phyloP scores from a whole-genome alignment of 2,113 vertebrate species.

The Antechinus stuartii region DNA sequence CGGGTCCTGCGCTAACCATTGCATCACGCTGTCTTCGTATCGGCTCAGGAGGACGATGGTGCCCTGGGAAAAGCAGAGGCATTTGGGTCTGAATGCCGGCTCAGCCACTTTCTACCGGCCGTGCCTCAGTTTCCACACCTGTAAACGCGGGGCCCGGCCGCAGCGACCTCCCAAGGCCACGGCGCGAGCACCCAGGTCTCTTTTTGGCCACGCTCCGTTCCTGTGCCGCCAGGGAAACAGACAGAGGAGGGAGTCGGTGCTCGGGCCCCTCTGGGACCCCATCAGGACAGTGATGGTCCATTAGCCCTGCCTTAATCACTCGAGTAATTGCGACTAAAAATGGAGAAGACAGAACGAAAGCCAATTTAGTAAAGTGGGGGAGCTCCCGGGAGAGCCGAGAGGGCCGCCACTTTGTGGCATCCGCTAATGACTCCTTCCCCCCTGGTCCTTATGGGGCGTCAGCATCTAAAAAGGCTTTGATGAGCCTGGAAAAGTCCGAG shows the following conservation, averaged over 20 bases:
- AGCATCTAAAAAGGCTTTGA: neutral
- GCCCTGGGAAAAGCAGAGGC: rapidly evolving
- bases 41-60: neutral
- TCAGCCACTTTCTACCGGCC: neutral
- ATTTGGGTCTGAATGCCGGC: neutral
- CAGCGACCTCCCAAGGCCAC: neutral
- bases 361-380: neutral
- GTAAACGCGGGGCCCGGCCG: neutral
- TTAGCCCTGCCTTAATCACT: neutral
- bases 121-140: neutral
- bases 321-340: neutral
- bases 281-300: neutral
- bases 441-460: neutral
- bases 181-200: neutral
- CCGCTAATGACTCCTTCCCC: neutral
- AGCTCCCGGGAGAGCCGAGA: rapidly evolving
- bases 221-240: neutral
- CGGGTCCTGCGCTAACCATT: neutral
- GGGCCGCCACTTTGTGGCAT: rapidly evolving
- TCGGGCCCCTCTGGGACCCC: neutral
- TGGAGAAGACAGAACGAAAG: neutral
- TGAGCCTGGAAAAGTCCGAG: neutral
- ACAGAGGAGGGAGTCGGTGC: neutral
- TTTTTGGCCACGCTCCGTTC: neutral
- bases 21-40: too few relatives aligned